Evolutionary conservation across 1,140 invertebrate species (phyloP).

Genomic region (Philaenus spumarius): DNA sequence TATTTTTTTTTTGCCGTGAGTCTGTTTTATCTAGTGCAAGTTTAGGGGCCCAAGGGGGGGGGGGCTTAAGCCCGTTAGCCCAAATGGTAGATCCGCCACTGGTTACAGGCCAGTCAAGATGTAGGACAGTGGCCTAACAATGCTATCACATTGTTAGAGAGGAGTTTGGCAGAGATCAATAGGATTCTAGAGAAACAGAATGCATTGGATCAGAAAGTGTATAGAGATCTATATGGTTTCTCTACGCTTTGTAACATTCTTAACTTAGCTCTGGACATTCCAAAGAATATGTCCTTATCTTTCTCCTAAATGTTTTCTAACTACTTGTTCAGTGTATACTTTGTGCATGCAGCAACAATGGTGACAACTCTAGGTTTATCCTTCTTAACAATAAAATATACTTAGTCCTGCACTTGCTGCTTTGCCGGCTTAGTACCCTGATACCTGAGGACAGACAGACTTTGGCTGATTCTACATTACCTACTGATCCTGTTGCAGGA

Average conservation of each 20-base stretch:
- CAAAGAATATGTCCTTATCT: conserved; percentile 40
- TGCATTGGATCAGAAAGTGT: conserved; percentile 46
- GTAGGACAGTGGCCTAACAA: conserved; percentile 52
- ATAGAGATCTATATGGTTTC: conserved; percentile 48
- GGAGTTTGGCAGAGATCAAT: conserved; percentile 54
- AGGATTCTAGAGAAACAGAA: conserved; percentile 53
- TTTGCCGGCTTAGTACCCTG: conserved; percentile 46
- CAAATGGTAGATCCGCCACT: no score
- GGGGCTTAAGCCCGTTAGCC: no score
- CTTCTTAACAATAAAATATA: conserved; percentile 64
- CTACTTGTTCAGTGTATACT: conserved; percentile 52
- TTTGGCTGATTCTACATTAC: no score
- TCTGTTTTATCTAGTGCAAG: no score
- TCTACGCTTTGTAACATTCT: conserved; percentile 44
- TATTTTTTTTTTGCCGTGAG: no score
- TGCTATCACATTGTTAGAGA: conserved; percentile 50
- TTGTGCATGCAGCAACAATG: conserved; percentile 46
- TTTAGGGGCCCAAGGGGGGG: no score
- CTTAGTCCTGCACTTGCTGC: conserved; percentile 56
- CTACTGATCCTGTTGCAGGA: no score
- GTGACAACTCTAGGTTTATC: conserved; percentile 55
- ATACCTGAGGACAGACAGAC: no score
- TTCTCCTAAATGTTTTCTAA: conserved; percentile 53
- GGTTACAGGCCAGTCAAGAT: conserved; percentile 46
- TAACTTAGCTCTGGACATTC: conserved; percentile 40